phyloP scores from a whole-genome alignment of 1,140 invertebrate species.

The Ctenoplectra terminalis region DNA sequence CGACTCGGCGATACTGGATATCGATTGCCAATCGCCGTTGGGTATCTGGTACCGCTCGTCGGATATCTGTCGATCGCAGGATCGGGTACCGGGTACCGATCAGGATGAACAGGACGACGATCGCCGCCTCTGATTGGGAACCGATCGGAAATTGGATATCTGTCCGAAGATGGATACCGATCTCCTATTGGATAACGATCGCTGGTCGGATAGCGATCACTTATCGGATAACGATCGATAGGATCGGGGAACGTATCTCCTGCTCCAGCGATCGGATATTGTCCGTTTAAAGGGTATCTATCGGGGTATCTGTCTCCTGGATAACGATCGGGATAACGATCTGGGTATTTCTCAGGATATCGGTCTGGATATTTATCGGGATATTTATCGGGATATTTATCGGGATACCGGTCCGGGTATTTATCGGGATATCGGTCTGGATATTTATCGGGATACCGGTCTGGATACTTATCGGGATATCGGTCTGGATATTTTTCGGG shows the following conservation, averaged over 20 bases:
- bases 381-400: conserved; percentile 78
- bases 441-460: conserved; percentile 76
- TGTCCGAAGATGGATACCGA: conserved; percentile 68
- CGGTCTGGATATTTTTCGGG: conserved; percentile 80
- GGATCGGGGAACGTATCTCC: conserved; percentile 80
- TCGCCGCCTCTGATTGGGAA: conserved; percentile 74
- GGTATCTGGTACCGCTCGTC: conserved; percentile 75
- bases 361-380: conserved; percentile 77
- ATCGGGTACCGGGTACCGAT: conserved; percentile 74
- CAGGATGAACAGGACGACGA: conserved; percentile 70
- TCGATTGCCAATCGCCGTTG: conserved; percentile 48
- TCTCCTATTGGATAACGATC: conserved; percentile 73
- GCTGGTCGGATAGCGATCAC: conserved; percentile 73
- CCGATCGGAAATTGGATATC: conserved; percentile 60
- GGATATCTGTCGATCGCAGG: conserved; percentile 39
- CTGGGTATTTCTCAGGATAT: conserved; percentile 72
- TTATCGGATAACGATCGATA: too few species aligned
- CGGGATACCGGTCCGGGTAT: conserved; percentile 72
- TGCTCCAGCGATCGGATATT: conserved; percentile 62
- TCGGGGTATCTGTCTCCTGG: conserved; percentile 75
- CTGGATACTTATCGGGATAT: conserved; percentile 79
- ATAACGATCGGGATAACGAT: conserved; percentile 74
- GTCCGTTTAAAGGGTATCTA: conserved; percentile 48
- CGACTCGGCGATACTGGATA: conserved; percentile 72
- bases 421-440: conserved; percentile 75